Percentiles rank a stretch among this genome's conserved stretches.
These are phyloP conservation scores for Parochlus steinenii DNA, from an alignment of 2,888 invertebrate species.

Conservation along the genomic window DNA sequence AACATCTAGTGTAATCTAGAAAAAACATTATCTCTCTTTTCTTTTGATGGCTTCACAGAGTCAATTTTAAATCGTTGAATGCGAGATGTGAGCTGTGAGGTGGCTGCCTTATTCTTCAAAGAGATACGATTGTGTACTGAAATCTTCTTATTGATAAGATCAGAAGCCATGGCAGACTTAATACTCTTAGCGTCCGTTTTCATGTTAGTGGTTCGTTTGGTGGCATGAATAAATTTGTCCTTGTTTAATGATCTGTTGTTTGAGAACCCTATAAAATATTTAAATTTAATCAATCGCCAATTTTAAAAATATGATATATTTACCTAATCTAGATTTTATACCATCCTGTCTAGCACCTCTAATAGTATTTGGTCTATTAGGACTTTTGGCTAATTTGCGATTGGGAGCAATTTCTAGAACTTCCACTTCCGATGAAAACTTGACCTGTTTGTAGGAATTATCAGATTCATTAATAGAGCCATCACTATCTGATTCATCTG, in stretches of 20 bases:
- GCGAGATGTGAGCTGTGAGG: no score
- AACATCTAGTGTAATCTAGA: no score
- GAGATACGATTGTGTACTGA: slow-evolving; percentile 1
- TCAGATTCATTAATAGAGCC: slow-evolving; percentile 16
- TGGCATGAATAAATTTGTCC: background rate
- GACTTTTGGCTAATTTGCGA: slow-evolving; percentile 1
- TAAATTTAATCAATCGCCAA: no score
- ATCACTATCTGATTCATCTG: slow-evolving; percentile 17
- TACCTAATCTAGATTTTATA: slow-evolving; percentile 3
- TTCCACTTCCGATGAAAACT: slow-evolving; percentile 29
- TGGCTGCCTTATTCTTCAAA: no score
- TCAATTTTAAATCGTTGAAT: no score
- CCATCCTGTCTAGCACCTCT: slow-evolving; percentile 1
- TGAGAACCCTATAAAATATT: no score
- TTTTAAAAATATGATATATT: no score
- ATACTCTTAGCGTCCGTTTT: slow-evolving; percentile 1
- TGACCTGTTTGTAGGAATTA: slow-evolving; percentile 25
- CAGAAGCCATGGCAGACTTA: slow-evolving; percentile 2
- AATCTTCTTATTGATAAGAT: background rate
- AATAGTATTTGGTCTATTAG: background rate
- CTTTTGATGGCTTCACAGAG: no score
- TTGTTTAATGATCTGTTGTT: background rate
- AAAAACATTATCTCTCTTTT: no score
- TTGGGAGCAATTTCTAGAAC: slow-evolving; percentile 27
- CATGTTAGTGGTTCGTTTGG: slow-evolving; percentile 2